Conservation (phyloP, 2,113 vertebrate species). For the Mellivora capensis region DNA sequence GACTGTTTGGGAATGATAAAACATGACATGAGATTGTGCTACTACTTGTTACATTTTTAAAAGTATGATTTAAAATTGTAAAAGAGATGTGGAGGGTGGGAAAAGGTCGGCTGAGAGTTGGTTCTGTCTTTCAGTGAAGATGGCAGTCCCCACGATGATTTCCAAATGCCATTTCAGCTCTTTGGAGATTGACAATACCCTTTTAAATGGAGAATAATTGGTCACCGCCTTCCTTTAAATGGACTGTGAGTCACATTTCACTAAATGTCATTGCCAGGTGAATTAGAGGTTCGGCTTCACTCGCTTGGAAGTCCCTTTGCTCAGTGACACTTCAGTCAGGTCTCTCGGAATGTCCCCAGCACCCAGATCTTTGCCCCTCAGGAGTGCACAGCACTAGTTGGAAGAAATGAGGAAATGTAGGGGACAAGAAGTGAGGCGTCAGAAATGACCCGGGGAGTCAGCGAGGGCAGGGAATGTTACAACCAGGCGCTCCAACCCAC, state of each 20-base stretch:
- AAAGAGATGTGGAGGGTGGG: constrained; percentile 44
- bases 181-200: constrained; percentile 70
- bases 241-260: constrained; percentile 68
- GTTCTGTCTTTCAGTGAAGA: constrained; percentile 63
- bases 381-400: not conserved
- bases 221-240: constrained; percentile 72
- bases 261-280: constrained; percentile 73
- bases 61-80: constrained; percentile 73
- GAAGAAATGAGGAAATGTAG: constrained; percentile 19
- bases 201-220: constrained; percentile 78
- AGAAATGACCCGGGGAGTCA: not conserved
- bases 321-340: constrained; percentile 44
- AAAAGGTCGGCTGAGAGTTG: constrained; percentile 50
- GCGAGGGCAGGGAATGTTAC: not conserved
- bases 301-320: constrained; percentile 34
- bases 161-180: constrained; percentile 76
- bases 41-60: constrained; percentile 45
- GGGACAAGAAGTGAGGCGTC: constrained; percentile 20
- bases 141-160: constrained; percentile 43
- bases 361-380: constrained; percentile 37
- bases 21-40: not conserved
- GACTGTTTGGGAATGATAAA: constrained; percentile 34
- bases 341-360: constrained; percentile 53
- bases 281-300: constrained; percentile 57
- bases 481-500: fast-evolving